These are phyloP conservation scores for Geotrypetes seraphini DNA, from an alignment of 2,797 vertebrate species.

Conservation along the genomic window DNA sequence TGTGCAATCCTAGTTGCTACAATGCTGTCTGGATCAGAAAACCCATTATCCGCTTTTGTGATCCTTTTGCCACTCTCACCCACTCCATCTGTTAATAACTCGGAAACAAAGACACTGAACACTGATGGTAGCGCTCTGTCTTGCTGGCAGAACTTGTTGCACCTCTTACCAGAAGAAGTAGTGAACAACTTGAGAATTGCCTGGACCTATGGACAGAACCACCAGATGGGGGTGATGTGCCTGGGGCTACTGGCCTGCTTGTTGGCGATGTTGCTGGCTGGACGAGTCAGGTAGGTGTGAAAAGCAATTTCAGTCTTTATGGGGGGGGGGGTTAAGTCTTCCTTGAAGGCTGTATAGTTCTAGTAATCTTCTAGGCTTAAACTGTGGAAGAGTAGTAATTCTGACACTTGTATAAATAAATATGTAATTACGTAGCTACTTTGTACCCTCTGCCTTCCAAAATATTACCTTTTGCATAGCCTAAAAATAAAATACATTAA, in stretches of 20 bases:
- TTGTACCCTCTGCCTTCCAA: no score
- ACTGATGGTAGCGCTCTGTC: slow-evolving; percentile 7
- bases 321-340: no score
- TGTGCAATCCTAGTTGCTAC: slow-evolving; percentile 67
- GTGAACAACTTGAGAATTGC: slow-evolving; percentile 45
- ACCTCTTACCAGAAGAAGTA: slow-evolving; percentile 53
- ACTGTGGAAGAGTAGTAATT: no score
- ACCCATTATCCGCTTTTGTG: slow-evolving; percentile 23
- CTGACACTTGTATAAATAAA: no score
- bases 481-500: no score
- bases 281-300: slow-evolving; percentile 66
- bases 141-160: slow-evolving; percentile 60
- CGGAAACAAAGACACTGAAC: not conserved
- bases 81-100: slow-evolving; percentile 26
- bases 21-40: slow-evolving; percentile 39
- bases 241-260: slow-evolving; percentile 78
- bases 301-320: no score
- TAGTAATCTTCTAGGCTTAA: no score
- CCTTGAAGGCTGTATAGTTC: no score
- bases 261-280: slow-evolving; percentile 74
- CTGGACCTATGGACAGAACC: slow-evolving; percentile 70
- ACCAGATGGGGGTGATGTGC: slow-evolving; percentile 65
- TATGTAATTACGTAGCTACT: no score
- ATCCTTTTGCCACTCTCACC: slow-evolving; percentile 19
- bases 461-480: no score